These are phyloP conservation scores for Orchesellides sinensis DNA, from an alignment of 2,888 invertebrate genomes.

Conservation along the genomic window DNA sequence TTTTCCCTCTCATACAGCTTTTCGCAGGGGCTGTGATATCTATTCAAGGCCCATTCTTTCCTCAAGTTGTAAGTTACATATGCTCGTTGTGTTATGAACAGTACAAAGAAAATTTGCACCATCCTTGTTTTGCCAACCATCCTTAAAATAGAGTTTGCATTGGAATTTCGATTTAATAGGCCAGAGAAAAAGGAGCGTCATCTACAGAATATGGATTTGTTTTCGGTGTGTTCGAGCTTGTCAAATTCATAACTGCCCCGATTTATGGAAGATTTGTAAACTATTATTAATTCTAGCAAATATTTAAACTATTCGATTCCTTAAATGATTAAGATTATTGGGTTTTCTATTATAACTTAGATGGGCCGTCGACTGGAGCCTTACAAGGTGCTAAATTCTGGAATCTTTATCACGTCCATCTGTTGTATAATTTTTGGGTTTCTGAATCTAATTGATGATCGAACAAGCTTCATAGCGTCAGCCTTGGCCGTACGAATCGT, in stretches of 20 bases:
- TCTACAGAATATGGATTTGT: conserved; percentile 91
- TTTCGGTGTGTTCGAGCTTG: conserved; percentile 83
- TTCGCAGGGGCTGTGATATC: conserved; percentile 81
- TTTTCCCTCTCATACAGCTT: conserved; percentile 89
- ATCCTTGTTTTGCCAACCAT: too few relatives aligned
- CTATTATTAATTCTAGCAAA: too few relatives aligned
- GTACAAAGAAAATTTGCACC: too few relatives aligned
- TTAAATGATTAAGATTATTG: background rate
- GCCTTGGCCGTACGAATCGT: conserved; percentile 88
- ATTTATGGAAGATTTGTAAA: conserved; percentile 77
- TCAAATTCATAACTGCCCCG: conserved; percentile 75
- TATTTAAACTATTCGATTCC: background rate
- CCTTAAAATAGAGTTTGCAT: background rate
- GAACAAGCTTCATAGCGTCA: conserved; percentile 84
- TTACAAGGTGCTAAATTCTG: conserved; percentile 88
- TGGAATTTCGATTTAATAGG: conserved; percentile 79
- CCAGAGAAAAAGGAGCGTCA: conserved; percentile 87
- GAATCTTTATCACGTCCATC: conserved; percentile 89
- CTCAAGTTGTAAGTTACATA: conserved; percentile 76
- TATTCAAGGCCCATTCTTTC: conserved; percentile 79
- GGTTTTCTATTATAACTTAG: background rate
- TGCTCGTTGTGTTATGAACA: too few relatives aligned
- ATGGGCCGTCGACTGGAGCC: conserved; percentile 81
- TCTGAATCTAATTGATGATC: conserved; percentile 52
- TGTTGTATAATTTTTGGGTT: conserved; percentile 90